phyloP scores from a whole-genome alignment of 1,140 invertebrate species.

The Alviniconcha marisindica region DNA sequence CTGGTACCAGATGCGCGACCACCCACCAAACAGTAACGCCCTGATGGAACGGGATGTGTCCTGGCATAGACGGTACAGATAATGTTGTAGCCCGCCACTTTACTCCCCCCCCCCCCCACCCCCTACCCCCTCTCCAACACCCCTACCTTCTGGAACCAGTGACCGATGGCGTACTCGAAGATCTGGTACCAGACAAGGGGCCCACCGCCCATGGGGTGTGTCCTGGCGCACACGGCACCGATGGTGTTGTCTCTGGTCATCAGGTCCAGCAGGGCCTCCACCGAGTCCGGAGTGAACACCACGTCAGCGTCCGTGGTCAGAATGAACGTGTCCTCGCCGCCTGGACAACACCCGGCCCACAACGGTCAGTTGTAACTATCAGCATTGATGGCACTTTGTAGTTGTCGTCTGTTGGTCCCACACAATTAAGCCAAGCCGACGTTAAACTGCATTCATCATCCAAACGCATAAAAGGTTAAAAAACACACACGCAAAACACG shows the following conservation, averaged over 20 bases:
- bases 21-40: no score
- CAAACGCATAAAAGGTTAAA: no score
- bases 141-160: constrained; percentile 74
- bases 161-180: constrained; percentile 73
- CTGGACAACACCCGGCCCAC: background rate
- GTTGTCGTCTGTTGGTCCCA: constrained; percentile 27
- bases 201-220: constrained; percentile 68
- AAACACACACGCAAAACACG: no score
- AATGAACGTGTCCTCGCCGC: constrained; percentile 67
- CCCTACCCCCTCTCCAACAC: no score
- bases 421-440: background rate
- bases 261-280: constrained; percentile 71
- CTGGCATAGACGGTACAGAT: no score
- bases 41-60: no score
- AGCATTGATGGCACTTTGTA: no score
- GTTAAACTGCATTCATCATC: no score
- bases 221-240: constrained; percentile 72
- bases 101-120: no score
- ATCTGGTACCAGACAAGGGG: constrained; percentile 72
- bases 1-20: constrained; percentile 72
- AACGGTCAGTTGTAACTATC: background rate
- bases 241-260: constrained; percentile 70
- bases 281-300: constrained; percentile 68
- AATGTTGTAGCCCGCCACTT: no score
- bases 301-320: constrained; percentile 73